Evolutionary conservation across 1,140 invertebrate species (phyloP).

Genomic region (Euschistus heros): DNA sequence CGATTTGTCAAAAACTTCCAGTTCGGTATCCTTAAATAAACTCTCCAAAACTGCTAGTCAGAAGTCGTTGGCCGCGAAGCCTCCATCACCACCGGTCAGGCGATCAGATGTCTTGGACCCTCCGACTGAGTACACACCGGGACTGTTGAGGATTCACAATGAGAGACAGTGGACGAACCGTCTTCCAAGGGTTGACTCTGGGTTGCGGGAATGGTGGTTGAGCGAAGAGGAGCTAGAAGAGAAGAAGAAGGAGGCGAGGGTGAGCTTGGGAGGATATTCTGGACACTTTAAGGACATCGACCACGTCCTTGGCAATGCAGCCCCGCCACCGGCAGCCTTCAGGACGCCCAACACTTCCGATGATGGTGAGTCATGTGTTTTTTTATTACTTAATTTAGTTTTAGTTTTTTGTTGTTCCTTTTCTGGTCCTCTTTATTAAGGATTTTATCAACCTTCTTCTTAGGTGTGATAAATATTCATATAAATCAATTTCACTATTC

Average conservation of each 20-base stretch:
- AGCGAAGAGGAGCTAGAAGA: conserved; percentile 20
- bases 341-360: conserved; percentile 27
- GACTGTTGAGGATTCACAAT: conserved; percentile 12
- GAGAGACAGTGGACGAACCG: neutral
- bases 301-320: conserved; percentile 55
- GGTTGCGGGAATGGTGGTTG: conserved; percentile 26
- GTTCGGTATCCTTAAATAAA: neutral
- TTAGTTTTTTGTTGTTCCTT: too few relatives aligned
- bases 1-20: neutral
- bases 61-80: neutral
- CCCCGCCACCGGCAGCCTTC: conserved; percentile 31
- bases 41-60: neutral
- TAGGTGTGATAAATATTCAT: too few relatives aligned
- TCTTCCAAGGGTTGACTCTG: conserved; percentile 26
- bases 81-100: neutral
- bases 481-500: too few relatives aligned
- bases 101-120: neutral
- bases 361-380: conserved; percentile 24
- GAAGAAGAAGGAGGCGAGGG: conserved; percentile 17
- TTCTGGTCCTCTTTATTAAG: too few relatives aligned
- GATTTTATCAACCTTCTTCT: too few relatives aligned
- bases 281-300: conserved; percentile 72
- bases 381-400: too few relatives aligned
- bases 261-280: conserved; percentile 46
- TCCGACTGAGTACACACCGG: conserved; percentile 20